Evolutionary conservation across 2,888 invertebrate species (phyloP).

Genomic region (Platycheirus albimanus): DNA sequence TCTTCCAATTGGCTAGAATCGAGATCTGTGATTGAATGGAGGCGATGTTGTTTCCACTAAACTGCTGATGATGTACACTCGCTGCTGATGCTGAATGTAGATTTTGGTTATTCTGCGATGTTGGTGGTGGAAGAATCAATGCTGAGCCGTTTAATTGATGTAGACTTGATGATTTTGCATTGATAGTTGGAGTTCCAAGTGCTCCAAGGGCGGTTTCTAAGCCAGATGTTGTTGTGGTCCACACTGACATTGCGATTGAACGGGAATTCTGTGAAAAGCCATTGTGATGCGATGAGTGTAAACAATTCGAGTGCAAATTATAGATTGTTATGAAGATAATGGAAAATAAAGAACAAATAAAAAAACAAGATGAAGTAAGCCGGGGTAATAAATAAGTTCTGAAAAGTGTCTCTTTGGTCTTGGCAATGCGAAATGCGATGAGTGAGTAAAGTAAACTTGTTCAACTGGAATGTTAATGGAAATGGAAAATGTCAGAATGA

Average conservation of each 20-base stretch:
- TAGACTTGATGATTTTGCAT: constrained; percentile 69
- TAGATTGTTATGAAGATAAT: constrained; percentile 1
- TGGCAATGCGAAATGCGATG: not conserved
- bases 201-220: constrained; percentile 80
- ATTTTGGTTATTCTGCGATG: constrained; percentile 47
- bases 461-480: too few relatives aligned
- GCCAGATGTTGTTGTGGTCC: constrained; percentile 87
- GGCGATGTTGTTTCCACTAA: constrained; percentile 32
- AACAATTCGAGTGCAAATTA: constrained; percentile 1
- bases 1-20: constrained; percentile 68
- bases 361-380: constrained; percentile 22
- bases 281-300: constrained; percentile 58
- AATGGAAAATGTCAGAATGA: constrained; percentile 53
- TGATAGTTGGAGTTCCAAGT: constrained; percentile 72
- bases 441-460: constrained; percentile 34
- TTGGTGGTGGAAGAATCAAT: constrained; percentile 47
- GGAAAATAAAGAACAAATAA: constrained; percentile 2
- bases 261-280: constrained; percentile 66
- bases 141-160: constrained; percentile 70
- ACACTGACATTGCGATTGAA: constrained; percentile 85
- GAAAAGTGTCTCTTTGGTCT: not conserved
- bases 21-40: constrained; percentile 64
- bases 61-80: constrained; percentile 55
- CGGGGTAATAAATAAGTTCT: constrained; percentile 1
- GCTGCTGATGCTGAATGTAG: constrained; percentile 22